Evolutionary conservation across 2,797 vertebrate genomes (phyloP), one percentile per base, ranked within the genome.

Genomic region (Oryzias dopingdopingensis): DNA sequence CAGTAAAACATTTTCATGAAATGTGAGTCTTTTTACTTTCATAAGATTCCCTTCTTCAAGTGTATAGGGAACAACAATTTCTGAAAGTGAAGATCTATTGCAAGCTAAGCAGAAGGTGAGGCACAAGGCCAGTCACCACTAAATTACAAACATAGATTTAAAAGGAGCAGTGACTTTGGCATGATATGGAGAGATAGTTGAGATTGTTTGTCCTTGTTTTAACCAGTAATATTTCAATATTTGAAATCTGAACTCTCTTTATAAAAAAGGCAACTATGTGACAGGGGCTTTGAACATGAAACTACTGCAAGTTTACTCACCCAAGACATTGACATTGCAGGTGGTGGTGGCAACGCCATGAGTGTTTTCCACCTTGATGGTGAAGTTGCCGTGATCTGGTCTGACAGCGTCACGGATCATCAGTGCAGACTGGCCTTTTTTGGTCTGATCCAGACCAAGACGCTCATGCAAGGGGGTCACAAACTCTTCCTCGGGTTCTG

Each of bases 311-410:
- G 7, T 50, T n/a, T 53, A 44, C 32, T 82, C 86, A 99, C 97
- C 97, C 20, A 96, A 86, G 43, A 99, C 94, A 52, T 93, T 96
- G 67, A 99, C 95, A 4, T 86, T 57, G 82, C 97, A 99, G 42
- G 93, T 90, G 32, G 96, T 96, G 20, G 89, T 92, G 65, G 95
- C 96, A 1, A 88, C 67, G 22, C 97, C 97, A 0, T 99, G 96
- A 23, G 91, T 89, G 74, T 99, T 99, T 88, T 98, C 94, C 66
- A 90, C 96, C 82, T 90, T 93, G 70, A 99, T 93, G 56, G 93
- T 95, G 81, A 92, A 99, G 7, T 70, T 84, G 49, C 97, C 97
- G 10, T 98, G 92, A 68, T 99, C 97, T 1, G 44, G 26, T 85
- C 97, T 92, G 69, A 96, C 15, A 2, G 94, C 93, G 2, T 99